Conservation (phyloP, 2,797 vertebrate species). For the Euphonia xanthogaster region DNA sequence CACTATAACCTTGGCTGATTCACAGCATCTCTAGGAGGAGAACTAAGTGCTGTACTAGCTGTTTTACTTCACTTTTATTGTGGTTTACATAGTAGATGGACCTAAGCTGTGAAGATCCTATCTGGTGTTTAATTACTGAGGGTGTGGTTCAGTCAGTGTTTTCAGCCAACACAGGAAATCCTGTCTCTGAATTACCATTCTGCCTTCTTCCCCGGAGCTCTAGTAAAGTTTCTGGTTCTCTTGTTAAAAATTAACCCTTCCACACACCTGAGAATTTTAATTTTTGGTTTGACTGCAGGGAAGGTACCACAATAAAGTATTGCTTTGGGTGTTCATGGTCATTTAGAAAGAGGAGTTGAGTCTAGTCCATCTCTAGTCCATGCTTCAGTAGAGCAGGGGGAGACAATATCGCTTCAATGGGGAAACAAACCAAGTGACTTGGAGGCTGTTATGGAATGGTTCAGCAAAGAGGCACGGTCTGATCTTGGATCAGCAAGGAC, state of each 20-base stretch:
- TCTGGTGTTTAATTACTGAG: background rate
- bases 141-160: conserved; percentile 13
- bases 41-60: background rate
- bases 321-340: background rate
- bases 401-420: background rate
- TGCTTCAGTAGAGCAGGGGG: background rate
- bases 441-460: background rate
- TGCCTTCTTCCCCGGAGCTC: background rate
- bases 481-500: background rate
- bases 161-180: conserved; percentile 47
- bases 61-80: background rate
- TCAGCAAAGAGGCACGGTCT: background rate
- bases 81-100: background rate
- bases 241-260: conserved; percentile 25
- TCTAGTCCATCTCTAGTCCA: background rate
- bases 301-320: background rate
- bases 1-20: background rate
- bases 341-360: background rate
- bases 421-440: background rate
- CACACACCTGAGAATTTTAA: background rate
- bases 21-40: background rate
- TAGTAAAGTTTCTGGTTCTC: background rate
- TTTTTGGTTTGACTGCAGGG: background rate
- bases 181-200: conserved; percentile 18
- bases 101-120: background rate